Evolutionary conservation across 2,888 invertebrate species (phyloP).

Genomic region (Graphium colonna): DNA sequence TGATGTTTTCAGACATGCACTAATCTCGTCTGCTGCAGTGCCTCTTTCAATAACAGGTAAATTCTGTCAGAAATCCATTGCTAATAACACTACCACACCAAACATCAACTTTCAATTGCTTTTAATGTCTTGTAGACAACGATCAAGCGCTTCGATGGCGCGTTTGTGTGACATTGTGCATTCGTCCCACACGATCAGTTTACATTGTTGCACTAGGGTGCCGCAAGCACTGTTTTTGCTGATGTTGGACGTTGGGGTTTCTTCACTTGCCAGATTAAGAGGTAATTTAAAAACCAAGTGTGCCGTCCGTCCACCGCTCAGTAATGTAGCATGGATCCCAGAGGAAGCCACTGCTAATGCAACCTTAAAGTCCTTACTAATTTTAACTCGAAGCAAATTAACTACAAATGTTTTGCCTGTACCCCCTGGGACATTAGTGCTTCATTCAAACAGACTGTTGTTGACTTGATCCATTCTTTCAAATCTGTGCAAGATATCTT

Average conservation of each 20-base stretch:
- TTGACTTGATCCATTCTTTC: conserved; percentile 25
- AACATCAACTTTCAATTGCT: conserved; percentile 27
- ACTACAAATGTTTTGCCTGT: conserved; percentile 46
- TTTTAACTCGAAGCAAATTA: conserved; percentile 30
- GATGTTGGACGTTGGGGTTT: conserved; percentile 17
- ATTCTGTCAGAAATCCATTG: conserved; percentile 22
- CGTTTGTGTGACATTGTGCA: conserved; percentile 24
- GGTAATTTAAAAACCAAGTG: conserved; percentile 5
- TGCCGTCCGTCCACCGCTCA: conserved; percentile 32
- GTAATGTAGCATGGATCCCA: conserved; percentile 36
- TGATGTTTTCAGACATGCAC: conserved; percentile 17
- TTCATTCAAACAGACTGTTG: conserved; percentile 30
- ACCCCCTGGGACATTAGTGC: conserved; percentile 44
- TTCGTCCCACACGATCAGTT: conserved; percentile 32
- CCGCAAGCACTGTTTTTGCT: conserved; percentile 29
- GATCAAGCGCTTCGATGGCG: conserved; percentile 26
- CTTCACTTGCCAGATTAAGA: neutral
- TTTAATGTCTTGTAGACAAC: conserved; percentile 25
- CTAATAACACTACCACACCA: conserved; percentile 28
- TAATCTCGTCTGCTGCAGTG: conserved; percentile 35
- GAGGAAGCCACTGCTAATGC: conserved; percentile 39
- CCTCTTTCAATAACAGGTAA: conserved; percentile 22
- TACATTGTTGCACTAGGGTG: conserved; percentile 27
- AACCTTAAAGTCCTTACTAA: conserved; percentile 32
- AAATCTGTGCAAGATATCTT: conserved; percentile 8